These are phyloP conservation scores for Microdon myrmicae DNA, from an alignment of 2,888 invertebrate genomes.

Conservation along the genomic window DNA sequence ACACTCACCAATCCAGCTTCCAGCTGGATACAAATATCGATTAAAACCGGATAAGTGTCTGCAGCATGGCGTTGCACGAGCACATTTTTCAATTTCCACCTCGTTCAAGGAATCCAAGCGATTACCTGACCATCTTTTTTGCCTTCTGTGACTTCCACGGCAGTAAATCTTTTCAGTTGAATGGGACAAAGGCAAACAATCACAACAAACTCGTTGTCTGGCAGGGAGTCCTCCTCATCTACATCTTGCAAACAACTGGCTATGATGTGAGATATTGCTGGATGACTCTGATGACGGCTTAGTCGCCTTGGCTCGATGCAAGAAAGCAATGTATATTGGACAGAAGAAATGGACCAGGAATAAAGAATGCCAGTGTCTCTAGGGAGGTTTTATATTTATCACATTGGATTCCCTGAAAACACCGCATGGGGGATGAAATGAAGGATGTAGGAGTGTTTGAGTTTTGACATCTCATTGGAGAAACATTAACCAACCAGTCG, in stretches of 20 bases:
- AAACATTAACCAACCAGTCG: constrained; percentile 42
- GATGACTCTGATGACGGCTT: no score
- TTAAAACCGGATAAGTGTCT: no score
- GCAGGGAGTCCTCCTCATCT: no score
- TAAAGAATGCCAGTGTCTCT: constrained; percentile 48
- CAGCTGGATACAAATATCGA: no score
- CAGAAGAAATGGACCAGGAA: constrained; percentile 40
- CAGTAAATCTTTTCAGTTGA: constrained; percentile 40
- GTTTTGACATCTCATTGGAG: constrained; percentile 38
- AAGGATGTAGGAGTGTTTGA: constrained; percentile 27
- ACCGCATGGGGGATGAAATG: constrained; percentile 43
- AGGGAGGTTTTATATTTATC: no score
- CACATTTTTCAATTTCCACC: no score
- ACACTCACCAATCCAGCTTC: no score
- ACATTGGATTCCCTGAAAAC: constrained; percentile 40
- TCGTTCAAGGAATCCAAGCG: constrained; percentile 28
- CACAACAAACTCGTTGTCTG: no score
- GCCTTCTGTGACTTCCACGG: constrained; percentile 37
- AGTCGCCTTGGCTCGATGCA: no score
- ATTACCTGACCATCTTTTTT: constrained; percentile 34
- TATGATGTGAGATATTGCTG: no score
- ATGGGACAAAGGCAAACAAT: constrained; percentile 48
- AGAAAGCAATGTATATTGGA: constrained; percentile 46
- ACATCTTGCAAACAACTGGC: no score
- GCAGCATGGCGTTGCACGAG: no score